phyloP scores from a whole-genome alignment of 1,140 invertebrate species.

The Myzus persicae region DNA sequence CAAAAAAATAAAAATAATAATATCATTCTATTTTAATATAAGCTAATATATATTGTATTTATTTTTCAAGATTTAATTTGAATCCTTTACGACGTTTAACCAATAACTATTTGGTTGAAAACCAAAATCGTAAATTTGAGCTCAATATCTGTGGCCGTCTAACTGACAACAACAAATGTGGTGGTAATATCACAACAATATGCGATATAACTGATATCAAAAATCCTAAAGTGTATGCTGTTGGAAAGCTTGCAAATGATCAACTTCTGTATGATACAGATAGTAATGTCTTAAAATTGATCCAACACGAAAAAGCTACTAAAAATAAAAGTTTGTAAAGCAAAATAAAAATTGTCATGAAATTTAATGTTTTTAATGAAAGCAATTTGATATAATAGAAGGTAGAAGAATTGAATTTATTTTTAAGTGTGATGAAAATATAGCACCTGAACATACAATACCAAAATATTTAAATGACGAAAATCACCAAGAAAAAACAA shows the following conservation, averaged over 20 bases:
- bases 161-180: background rate
- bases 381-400: background rate
- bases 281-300: slow-evolving; percentile 6
- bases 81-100: background rate
- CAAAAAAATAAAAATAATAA: background rate
- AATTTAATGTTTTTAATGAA: slow-evolving; percentile 7
- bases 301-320: background rate
- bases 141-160: slow-evolving; percentile 49
- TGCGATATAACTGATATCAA: slow-evolving; percentile 32
- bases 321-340: slow-evolving; percentile 11
- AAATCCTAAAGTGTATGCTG: slow-evolving; percentile 34
- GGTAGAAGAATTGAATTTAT: slow-evolving; percentile 8
- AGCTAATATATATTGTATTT: background rate
- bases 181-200: slow-evolving; percentile 40
- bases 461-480: slow-evolving; percentile 5
- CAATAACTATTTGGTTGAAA: slow-evolving; percentile 42
- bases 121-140: slow-evolving; percentile 22
- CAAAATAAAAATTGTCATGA: background rate
- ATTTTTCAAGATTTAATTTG: slow-evolving; percentile 29
- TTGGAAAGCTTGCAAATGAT: background rate
- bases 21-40: background rate
- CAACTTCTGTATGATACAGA: background rate
- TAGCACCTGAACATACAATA: slow-evolving; percentile 24
- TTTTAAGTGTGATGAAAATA: slow-evolving; percentile 49
- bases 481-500: background rate